These are phyloP conservation scores for Heliconius hortense DNA, from an alignment of 2,888 invertebrate species.

Conservation along the genomic window DNA sequence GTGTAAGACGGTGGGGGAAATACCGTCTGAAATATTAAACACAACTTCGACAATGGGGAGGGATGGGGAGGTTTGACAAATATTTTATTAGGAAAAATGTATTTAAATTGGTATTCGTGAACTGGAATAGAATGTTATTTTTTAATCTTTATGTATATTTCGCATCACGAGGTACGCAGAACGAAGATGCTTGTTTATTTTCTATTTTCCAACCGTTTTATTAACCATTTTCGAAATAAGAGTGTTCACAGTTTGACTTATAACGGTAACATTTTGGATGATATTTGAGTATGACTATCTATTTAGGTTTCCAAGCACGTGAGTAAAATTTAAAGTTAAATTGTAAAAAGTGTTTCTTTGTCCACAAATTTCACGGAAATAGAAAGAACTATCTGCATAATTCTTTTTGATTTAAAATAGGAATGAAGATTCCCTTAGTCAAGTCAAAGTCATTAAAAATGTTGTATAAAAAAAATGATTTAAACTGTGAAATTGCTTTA, in stretches of 20 bases:
- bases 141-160: not conserved
- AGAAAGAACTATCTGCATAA: not conserved
- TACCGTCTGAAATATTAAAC: conserved; percentile 10
- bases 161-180: not conserved
- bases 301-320: not conserved
- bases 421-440: too few species aligned
- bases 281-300: not conserved
- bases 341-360: too few species aligned
- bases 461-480: too few species aligned
- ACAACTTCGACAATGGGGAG: not conserved
- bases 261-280: not conserved
- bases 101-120: conserved; percentile 5
- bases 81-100: conserved; percentile 9
- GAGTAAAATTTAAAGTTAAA: not conserved
- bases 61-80: not conserved
- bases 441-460: too few species aligned
- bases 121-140: conserved; percentile 10
- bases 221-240: not conserved
- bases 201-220: not conserved
- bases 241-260: not conserved
- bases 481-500: too few species aligned
- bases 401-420: too few species aligned
- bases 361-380: not conserved
- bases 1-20: conserved; percentile 6
- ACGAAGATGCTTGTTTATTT: not conserved